A percentile compares a stretch with the other conserved stretches of the same genome.
These are phyloP conservation scores for human DNA, from an alignment of 2,113 vertebrate genomes.

Conservation along the genomic window DNA sequence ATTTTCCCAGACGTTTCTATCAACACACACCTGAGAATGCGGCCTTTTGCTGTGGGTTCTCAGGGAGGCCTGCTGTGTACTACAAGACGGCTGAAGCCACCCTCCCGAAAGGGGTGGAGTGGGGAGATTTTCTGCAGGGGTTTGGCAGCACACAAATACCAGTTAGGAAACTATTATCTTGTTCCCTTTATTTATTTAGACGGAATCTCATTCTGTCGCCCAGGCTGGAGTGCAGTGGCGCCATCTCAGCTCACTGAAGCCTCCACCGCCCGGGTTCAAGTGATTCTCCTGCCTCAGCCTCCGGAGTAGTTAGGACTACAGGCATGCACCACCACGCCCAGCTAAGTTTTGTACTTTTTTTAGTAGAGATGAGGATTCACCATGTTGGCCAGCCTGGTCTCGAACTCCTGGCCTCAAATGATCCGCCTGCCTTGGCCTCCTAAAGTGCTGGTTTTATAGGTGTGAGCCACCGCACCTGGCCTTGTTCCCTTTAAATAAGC, in stretches of 20 bases:
- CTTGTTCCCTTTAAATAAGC: neutral
- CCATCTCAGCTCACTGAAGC: neutral
- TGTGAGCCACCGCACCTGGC: neutral
- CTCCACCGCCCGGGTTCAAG: neutral
- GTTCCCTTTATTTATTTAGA: neutral
- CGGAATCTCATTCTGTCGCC: neutral
- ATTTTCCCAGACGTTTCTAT: conserved; percentile 44
- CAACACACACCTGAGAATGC: conserved; percentile 7
- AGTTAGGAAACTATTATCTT: neutral
- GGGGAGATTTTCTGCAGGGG: neutral
- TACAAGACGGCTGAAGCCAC: neutral
- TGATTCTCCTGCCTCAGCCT: neutral
- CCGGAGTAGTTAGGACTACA: neutral
- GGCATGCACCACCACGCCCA: neutral
- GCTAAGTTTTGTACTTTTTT: neutral
- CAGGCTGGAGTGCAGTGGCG: neutral
- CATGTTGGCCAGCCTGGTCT: neutral
- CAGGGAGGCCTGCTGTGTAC: neutral
- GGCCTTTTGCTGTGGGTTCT: conserved; percentile 24
- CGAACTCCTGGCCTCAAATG: neutral
- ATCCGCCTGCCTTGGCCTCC: neutral
- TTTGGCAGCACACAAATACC: neutral
- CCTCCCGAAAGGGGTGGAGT: too few relatives aligned
- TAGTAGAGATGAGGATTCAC: neutral
- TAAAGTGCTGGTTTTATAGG: neutral